phyloP scores from a whole-genome alignment of 2,113 vertebrate species.

The Pipa parva region DNA sequence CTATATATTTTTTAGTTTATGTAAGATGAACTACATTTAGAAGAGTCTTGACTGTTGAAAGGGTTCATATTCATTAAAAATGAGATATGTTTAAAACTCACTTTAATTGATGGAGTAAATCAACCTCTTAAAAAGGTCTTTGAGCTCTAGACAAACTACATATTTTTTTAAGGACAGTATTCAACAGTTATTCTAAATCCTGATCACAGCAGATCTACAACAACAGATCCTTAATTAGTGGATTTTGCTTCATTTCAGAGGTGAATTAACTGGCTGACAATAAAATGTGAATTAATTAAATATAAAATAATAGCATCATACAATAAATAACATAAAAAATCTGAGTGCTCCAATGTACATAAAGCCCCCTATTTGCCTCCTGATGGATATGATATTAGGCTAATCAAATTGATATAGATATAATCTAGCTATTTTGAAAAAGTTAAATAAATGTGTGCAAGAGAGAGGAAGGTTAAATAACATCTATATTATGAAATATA shows the following conservation, averaged over 20 bases:
- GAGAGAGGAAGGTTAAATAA: not conserved
- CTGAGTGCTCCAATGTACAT: not conserved
- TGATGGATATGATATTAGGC: not conserved
- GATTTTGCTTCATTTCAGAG: not conserved
- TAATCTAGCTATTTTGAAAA: conserved; percentile 15
- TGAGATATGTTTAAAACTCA: not conserved
- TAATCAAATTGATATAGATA: conserved; percentile 19
- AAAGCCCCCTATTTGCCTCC: not conserved
- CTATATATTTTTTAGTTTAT: not conserved
- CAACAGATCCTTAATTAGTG: not conserved
- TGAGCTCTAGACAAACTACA: not conserved
- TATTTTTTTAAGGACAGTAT: not conserved
- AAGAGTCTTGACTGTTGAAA: not conserved
- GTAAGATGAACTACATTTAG: not conserved
- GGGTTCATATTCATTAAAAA: not conserved
- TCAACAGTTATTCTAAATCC: not conserved
- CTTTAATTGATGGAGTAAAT: not conserved
- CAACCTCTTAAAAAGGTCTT: not conserved
- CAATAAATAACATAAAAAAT: not conserved
- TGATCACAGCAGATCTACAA: not conserved
- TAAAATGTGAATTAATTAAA: not conserved
- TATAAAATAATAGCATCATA: not conserved
- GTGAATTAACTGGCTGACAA: not conserved
- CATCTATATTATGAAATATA: conserved; percentile 15
- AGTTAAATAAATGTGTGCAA: conserved; percentile 11